Evolutionary conservation across 2,113 vertebrate genomes (phyloP).

Genomic region (Pteropus alecto): DNA sequence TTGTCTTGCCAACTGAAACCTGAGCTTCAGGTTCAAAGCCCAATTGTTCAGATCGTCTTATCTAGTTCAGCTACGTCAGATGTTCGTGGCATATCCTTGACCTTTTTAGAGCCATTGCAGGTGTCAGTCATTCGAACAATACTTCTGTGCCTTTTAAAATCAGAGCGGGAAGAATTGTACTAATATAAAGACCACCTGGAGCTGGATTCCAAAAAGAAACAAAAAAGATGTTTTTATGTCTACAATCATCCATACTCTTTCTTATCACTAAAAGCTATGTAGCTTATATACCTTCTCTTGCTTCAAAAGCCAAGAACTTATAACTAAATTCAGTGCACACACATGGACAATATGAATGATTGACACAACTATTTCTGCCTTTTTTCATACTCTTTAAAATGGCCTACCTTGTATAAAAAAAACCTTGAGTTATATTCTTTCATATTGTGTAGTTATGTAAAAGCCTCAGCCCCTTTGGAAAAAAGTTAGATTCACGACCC

Average conservation of each 20-base stretch:
- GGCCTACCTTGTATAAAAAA: not conserved
- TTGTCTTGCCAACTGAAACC: not conserved
- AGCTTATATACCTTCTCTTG: not conserved
- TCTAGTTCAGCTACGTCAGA: not conserved
- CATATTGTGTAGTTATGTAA: not conserved
- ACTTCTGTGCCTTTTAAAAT: not conserved
- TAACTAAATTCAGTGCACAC: not conserved
- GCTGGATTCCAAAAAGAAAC: not conserved
- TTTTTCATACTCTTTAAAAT: not conserved
- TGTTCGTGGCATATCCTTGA: not conserved
- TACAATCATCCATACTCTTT: not conserved
- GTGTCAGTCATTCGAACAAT: not conserved
- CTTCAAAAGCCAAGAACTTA: not conserved
- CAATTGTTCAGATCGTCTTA: accelerated
- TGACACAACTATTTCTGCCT: not conserved
- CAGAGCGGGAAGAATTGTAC: not conserved
- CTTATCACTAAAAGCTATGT: not conserved
- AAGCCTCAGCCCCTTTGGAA: not conserved
- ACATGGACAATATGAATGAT: not conserved
- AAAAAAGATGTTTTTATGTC: not conserved
- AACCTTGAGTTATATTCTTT: not conserved
- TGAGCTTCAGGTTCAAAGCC: not conserved
- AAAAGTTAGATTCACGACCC: not conserved
- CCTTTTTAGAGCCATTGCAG: not conserved
- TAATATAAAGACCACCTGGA: not conserved